These are phyloP conservation scores for Melieria omissa DNA, from an alignment of 2,888 invertebrate species.

Conservation along the genomic window DNA sequence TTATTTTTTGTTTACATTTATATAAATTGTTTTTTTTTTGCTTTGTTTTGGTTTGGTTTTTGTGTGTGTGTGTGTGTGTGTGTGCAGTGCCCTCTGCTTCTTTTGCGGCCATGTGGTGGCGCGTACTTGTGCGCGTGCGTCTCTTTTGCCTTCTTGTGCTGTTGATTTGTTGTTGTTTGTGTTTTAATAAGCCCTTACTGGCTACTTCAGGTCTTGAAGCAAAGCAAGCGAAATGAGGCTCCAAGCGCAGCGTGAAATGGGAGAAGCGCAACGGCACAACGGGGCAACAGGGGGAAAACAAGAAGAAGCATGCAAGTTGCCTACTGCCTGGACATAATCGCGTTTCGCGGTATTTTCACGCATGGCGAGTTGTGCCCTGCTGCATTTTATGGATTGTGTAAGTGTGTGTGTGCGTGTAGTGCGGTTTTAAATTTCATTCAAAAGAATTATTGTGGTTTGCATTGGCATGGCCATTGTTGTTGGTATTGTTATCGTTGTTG, in stretches of 20 bases:
- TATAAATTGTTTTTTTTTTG: not conserved
- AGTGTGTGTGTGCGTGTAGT: slow-evolving; percentile 18
- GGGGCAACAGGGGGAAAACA: slow-evolving; percentile 19
- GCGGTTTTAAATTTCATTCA: slow-evolving; percentile 62
- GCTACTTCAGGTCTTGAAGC: not conserved
- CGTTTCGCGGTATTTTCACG: slow-evolving; percentile 66
- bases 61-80: slow-evolving; percentile 1
- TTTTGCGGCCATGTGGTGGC: too few relatives aligned
- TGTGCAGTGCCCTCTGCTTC: too few relatives aligned
- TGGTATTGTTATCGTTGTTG: slow-evolving; percentile 8
- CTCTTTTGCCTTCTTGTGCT: too few relatives aligned
- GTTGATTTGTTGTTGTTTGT: too few relatives aligned
- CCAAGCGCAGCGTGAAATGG: not conserved
- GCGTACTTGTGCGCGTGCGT: too few relatives aligned
- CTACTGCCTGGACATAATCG: slow-evolving; percentile 43
- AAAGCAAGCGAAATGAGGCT: not conserved
- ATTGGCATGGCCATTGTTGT: slow-evolving; percentile 9
- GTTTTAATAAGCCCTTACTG: too few relatives aligned
- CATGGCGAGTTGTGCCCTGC: slow-evolving; percentile 46
- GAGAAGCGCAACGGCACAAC: not conserved
- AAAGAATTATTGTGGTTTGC: slow-evolving; percentile 50
- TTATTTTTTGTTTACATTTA: slow-evolving; percentile 53
- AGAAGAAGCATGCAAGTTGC: not conserved
- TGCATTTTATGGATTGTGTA: not conserved
- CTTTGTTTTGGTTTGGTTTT: slow-evolving; percentile 3